Evolutionary conservation across 1,140 invertebrate genomes (phyloP).

Genomic region (Oryzaephilus surinamensis): DNA sequence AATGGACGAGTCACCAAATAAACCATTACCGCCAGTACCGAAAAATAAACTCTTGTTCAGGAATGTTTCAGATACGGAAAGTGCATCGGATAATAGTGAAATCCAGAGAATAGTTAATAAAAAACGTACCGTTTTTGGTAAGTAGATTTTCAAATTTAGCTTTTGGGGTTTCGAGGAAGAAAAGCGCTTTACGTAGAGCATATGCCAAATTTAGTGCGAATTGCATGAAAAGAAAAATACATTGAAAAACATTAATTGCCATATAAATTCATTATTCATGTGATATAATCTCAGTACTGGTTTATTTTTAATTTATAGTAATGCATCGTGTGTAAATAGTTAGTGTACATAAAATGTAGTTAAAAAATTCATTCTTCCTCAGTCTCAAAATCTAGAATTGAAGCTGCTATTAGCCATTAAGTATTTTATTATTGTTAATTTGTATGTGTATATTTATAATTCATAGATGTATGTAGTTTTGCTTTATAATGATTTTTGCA

Average conservation of each 20-base stretch:
- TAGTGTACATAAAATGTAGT: too few species aligned
- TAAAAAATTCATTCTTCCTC: slow-evolving; percentile 14
- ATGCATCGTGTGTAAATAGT: too few species aligned
- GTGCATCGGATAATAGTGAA: slow-evolving; percentile 51
- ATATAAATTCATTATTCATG: slow-evolving; percentile 7
- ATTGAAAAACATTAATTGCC: slow-evolving; percentile 7
- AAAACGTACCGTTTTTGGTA: slow-evolving; percentile 23
- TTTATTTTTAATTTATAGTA: slow-evolving; percentile 1
- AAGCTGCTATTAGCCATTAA: slow-evolving; percentile 21
- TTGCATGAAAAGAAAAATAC: too few species aligned
- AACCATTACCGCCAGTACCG: slow-evolving; percentile 2
- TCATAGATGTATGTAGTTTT: too few species aligned
- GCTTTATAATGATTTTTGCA: too few species aligned
- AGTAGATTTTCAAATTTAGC: slow-evolving; percentile 14
- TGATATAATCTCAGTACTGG: not conserved
- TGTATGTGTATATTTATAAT: too few species aligned
- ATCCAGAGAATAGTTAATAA: slow-evolving; percentile 45
- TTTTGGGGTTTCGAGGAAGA: slow-evolving; percentile 6
- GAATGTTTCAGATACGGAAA: slow-evolving; percentile 16
- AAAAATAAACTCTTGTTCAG: slow-evolving; percentile 1
- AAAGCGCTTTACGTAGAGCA: too few species aligned
- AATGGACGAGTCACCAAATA: slow-evolving; percentile 5
- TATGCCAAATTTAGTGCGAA: too few species aligned
- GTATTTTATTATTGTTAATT: too few species aligned
- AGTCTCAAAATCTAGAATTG: slow-evolving; percentile 24